Conservation (phyloP, 2,113 vertebrate species). For the Caretta caretta region DNA sequence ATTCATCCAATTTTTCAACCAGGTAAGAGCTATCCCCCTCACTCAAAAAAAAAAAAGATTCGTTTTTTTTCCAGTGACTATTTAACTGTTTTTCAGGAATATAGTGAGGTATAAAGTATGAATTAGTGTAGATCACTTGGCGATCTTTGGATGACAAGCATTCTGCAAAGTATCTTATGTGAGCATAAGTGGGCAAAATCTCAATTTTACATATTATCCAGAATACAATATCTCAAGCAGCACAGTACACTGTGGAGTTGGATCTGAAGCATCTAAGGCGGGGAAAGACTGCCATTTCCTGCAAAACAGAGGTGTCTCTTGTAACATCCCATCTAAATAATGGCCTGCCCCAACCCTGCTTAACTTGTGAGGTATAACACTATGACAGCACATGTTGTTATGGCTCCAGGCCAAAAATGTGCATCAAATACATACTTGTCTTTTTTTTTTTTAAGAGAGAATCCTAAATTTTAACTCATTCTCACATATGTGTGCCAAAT, state of each 20-base stretch:
- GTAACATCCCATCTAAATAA: neutral
- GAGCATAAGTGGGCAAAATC: neutral
- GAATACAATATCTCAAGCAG: neutral
- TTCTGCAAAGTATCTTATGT: neutral
- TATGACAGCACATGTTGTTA: neutral
- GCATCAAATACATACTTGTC: neutral
- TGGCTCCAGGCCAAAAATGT: neutral
- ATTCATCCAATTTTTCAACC: too few relatives aligned
- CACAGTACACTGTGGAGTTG: neutral
- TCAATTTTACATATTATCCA: neutral
- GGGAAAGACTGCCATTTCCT: fast-evolving
- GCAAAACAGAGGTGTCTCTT: neutral
- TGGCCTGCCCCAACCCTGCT: neutral
- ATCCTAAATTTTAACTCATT: neutral
- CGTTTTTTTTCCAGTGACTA: too few relatives aligned
- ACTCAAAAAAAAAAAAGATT: too few relatives aligned
- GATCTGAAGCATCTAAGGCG: neutral
- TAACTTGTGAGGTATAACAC: neutral
- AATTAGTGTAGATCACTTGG: neutral
- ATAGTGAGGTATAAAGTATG: neutral
- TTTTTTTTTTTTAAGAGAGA: neutral
- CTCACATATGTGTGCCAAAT: neutral
- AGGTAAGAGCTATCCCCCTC: too few relatives aligned
- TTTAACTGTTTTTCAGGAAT: neutral
- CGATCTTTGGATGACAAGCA: neutral